Base-by-base conservation (phyloP, 2,113 vertebrate genomes). In the Chionodraco myersi region DNA sequence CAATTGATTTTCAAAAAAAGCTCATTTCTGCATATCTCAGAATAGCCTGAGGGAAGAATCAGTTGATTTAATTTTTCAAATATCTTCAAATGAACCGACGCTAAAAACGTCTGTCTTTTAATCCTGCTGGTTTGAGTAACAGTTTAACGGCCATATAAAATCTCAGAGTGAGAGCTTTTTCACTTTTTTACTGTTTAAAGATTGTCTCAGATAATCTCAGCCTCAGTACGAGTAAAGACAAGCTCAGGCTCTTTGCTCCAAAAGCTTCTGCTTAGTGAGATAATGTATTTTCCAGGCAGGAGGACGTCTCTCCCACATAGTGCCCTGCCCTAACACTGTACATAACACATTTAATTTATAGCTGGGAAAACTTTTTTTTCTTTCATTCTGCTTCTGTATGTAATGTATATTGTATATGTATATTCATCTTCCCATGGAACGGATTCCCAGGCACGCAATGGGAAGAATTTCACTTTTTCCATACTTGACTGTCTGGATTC, bases 241-340 rank as follows among this genome's bases (percentile, higher is more conserved):
- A 75, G 45, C 26, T 44, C 23, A 11, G 21, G 18, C 63, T 51
- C 53, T 53, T 23, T 26, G 6, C 66, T 67, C 70, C 6, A 30
- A 60, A 80, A 53, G 26, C 76, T 30, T 69, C 10, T 75, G 61
- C 65, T 61, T 68, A 3, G 1, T 84, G 76, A 82, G 54, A 79
- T 80, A 75, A 90, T 92, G 82, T 84, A 10, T 89, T 92, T 92
- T 90, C 88, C 88, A 80, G 59, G 64, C 79, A 58, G 36, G 1
- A 56, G 18, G 26, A 76, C 58, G 56, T 62, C 26, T 78, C 74
- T 88, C 81, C 83, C 86, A 80, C 84, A 70, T 77, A 72, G 41
- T 16, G 54, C 64, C 86, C 83, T 68, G 34, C 85, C 63, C 59
- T 81, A 23, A 71, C 67, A 63, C 68, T 68, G 76, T 36, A 74